Conservation (phyloP, 2,888 invertebrate species). For the Gnatocerus cornutus region DNA sequence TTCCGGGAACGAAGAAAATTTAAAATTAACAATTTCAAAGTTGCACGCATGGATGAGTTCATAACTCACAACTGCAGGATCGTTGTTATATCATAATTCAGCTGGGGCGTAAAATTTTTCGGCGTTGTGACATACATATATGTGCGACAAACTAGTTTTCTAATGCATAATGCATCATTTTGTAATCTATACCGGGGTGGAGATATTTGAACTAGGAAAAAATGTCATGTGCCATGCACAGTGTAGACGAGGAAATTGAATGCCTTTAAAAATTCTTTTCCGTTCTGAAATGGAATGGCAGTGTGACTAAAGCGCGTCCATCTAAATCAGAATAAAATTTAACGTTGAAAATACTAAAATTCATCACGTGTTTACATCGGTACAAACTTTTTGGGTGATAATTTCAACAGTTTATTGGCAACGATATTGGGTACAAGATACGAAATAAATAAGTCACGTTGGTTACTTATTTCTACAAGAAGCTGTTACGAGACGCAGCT, state of each 20-base stretch:
- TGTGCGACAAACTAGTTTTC: constrained; percentile 51
- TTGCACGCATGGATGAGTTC: background rate
- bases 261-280: constrained; percentile 59
- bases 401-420: background rate
- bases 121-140: constrained; percentile 36
- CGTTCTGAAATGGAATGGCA: constrained; percentile 54
- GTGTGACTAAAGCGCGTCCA: constrained; percentile 43
- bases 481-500: constrained; percentile 17
- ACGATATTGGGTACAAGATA: background rate
- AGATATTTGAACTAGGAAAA: constrained; percentile 58
- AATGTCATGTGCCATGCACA: constrained; percentile 58
- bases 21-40: constrained; percentile 12
- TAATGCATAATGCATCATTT: constrained; percentile 58
- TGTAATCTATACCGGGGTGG: constrained; percentile 55
- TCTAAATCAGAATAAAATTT: constrained; percentile 41
- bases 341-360: constrained; percentile 15
- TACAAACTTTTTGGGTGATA: background rate
- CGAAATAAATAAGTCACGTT: constrained; percentile 9
- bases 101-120: constrained; percentile 40
- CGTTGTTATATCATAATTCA: constrained; percentile 25
- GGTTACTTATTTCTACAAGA: constrained; percentile 35
- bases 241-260: constrained; percentile 58
- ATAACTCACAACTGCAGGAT: constrained; percentile 3
- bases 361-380: background rate
- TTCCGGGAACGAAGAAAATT: constrained; percentile 9